Evolutionary conservation across 2,113 vertebrate species (phyloP).

Genomic region (Caloenas nicobarica): DNA sequence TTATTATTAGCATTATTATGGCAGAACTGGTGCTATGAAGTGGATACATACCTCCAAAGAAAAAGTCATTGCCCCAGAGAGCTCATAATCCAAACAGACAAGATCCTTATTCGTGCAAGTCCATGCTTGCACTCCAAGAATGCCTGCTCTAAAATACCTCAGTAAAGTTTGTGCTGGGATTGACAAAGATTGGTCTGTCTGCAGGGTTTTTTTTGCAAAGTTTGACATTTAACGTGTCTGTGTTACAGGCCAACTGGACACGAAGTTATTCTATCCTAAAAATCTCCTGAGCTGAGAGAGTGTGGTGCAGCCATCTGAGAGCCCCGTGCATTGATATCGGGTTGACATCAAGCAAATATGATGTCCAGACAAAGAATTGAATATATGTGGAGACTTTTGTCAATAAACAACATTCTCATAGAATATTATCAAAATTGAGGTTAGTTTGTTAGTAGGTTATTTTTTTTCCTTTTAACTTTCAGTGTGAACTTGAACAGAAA

Average conservation of each 20-base stretch:
- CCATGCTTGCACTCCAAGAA: slow-evolving; percentile 18
- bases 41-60: background rate
- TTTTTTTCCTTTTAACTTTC: background rate
- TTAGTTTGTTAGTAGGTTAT: no score
- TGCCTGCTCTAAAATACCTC: slow-evolving; percentile 1
- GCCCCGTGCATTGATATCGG: background rate
- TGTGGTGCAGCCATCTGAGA: background rate
- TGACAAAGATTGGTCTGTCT: slow-evolving; percentile 19
- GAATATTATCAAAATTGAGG: background rate
- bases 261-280: background rate
- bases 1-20: background rate
- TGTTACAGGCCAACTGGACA: background rate
- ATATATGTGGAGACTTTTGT: background rate
- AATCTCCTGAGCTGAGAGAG: background rate
- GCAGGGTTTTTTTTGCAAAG: background rate
- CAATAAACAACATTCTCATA: background rate
- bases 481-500: background rate
- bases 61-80: slow-evolving; percentile 43
- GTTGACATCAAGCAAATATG: background rate
- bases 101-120: background rate
- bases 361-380: background rate
- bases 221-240: background rate
- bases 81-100: background rate
- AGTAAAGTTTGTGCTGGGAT: background rate
- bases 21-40: background rate